Evolutionary conservation across 2,113 vertebrate species (phyloP), one percentile per base, ranked within the genome.

Genomic region (Saguinus midas): DNA sequence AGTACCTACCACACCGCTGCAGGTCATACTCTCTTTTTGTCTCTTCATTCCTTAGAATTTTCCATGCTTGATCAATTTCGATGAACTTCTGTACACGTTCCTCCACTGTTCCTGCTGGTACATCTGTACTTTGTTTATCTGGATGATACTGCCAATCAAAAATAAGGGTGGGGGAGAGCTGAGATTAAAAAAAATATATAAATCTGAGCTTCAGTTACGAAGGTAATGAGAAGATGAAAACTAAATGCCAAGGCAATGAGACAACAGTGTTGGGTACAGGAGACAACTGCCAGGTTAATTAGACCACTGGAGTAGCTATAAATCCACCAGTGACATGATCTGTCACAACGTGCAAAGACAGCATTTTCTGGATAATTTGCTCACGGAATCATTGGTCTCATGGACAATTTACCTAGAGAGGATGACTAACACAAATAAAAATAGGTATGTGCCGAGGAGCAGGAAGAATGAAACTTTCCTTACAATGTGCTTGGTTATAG

Each of bases 331-430:
- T 98, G 98, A 98, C 98, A 98, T 90, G 88, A 92, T 96, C 98
- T 97, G 98, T 98, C 98, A 98, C 98, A 98, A 97, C 6, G 95
- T 3, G 57, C 98, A 98, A 98, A 97, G 98, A 98, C 8, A 96
- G 98, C 98, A 98, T 99, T 99, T 99, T 99, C 99, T 99, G 99
- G 98, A 98, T 99, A 99, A 99, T 99, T 99, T 99, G 98, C 99
- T 99, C 98, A 99, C 99, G 98, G 99, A 98, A 98, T 99, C 98
- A 97, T 91, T 99, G 98, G 98, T 98, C 98, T 99, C 98, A 98
- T 99, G 99, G 98, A 99, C 99, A 98, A 99, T 99, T 99, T 99
- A 99, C 98, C 99, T 98, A 98, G 97, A 97, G 98, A 99, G 98
- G 98, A 97, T 97, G 97, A 98, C 97, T 98, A 98, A 98, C 98